Evolutionary conservation across 2,888 invertebrate species (phyloP), one percentile per base, ranked within the genome.

Genomic region (Drosophila testacea): DNA sequence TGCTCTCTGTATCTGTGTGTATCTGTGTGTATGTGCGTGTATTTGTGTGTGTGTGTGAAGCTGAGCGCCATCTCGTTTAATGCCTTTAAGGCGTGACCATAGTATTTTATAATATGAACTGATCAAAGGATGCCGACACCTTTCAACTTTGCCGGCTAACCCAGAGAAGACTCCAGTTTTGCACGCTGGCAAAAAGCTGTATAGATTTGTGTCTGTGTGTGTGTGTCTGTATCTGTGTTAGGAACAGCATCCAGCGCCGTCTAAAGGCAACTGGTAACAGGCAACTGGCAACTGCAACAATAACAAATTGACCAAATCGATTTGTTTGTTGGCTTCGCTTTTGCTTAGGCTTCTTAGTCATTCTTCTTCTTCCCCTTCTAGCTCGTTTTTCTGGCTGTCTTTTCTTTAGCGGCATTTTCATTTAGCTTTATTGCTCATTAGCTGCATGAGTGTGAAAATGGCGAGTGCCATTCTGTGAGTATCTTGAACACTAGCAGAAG

Each of bases 51-150:
- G 57, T 83, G 75, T 79, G 79, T 82, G 79, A 59, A 83, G 88
- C 90, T 84, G 92, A 92, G 92, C 92, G 92, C 92, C 92, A 92
- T 92, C 92, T 92, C 92, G 92, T 92, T 92, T 92, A 92, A 92
- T 92, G 92, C 92, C 92, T 92, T 91, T 88, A 92, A 92, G 92
- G 92, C 92, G 92, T 92, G 92, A 92, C 92, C 92, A 91, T 85
- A 92, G 92, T 92, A 92, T 92, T 92, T 92, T 92, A 92, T 92
- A 92, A 92, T 91, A 90, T 92, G 91, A 91, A 87, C 89, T 92
- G 92, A 92, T 92, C 92, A 92, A 92, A 92, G 92, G 90, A 92
- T 79, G 83, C 92, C 92, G 92, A 79, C 73, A 71, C 85, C 88
- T 92, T 92, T 92, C 79, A 92, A 91, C 89, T 91, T 81, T 69